These are phyloP conservation scores for Mystacides longicornis DNA, from an alignment of 2,888 invertebrate species.

Conservation along the genomic window DNA sequence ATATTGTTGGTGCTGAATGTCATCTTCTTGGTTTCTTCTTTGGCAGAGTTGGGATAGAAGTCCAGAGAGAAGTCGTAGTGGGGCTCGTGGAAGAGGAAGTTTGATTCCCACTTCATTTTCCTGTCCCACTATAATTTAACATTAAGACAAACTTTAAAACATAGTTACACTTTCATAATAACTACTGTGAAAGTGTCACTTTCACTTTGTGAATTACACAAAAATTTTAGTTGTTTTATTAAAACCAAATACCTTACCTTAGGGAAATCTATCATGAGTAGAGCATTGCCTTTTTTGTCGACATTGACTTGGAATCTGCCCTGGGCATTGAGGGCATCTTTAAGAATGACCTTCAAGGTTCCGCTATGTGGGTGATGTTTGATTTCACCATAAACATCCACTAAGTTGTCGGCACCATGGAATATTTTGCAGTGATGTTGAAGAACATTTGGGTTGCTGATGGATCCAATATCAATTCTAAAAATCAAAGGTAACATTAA, in stretches of 20 bases:
- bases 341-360: slow-evolving; percentile 51
- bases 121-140: slow-evolving; percentile 41
- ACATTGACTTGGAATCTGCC: slow-evolving; percentile 56
- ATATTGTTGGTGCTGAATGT: slow-evolving; percentile 57
- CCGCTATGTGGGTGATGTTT: slow-evolving; percentile 37
- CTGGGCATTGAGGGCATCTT: slow-evolving; percentile 52
- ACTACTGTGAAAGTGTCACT: no score
- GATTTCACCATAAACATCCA: slow-evolving; percentile 51
- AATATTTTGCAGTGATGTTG: slow-evolving; percentile 49
- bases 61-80: slow-evolving; percentile 55
- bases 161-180: no score
- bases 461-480: slow-evolving; percentile 44
- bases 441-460: slow-evolving; percentile 39
- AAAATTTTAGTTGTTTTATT: background rate
- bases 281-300: slow-evolving; percentile 55
- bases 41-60: slow-evolving; percentile 60
- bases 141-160: no score
- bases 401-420: slow-evolving; percentile 40
- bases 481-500: no score
- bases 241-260: slow-evolving; percentile 37
- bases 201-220: background rate
- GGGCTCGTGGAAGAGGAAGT: slow-evolving; percentile 47
- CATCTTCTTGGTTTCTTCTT: slow-evolving; percentile 61
- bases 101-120: slow-evolving; percentile 54
- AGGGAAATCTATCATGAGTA: slow-evolving; percentile 51